Evolutionary conservation across 2,888 invertebrate genomes (phyloP).

Genomic region (Phanerotoma sp.): DNA sequence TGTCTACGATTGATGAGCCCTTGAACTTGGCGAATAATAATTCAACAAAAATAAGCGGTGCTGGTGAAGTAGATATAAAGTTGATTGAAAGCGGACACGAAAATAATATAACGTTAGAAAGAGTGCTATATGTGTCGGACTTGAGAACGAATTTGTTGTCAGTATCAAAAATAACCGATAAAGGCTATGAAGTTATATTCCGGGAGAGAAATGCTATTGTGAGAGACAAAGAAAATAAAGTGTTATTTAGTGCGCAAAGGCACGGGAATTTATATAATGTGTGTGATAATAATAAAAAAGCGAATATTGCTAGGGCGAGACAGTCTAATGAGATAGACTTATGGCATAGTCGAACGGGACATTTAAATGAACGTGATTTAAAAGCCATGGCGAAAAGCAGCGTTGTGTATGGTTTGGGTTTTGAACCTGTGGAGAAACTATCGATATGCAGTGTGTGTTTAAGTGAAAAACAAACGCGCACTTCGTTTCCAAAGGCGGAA

Average conservation of each 20-base stretch:
- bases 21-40: background rate
- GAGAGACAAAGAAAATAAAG: slow-evolving; percentile 10
- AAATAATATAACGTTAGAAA: slow-evolving; percentile 5
- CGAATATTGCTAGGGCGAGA: slow-evolving; percentile 10
- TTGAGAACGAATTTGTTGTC: slow-evolving; percentile 28
- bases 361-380: slow-evolving; percentile 27
- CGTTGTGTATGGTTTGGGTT: slow-evolving; percentile 18
- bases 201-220: slow-evolving; percentile 22
- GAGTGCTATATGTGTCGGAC: slow-evolving; percentile 16
- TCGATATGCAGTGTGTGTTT: slow-evolving; percentile 24
- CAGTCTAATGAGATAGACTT: slow-evolving; percentile 11
- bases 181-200: slow-evolving; percentile 18
- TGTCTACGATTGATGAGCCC: background rate
- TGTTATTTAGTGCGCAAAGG: slow-evolving; percentile 16
- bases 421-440: slow-evolving; percentile 15
- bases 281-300: background rate
- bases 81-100: background rate
- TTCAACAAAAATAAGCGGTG: background rate
- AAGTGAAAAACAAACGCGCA: slow-evolving; percentile 17
- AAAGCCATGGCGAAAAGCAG: slow-evolving; percentile 20
- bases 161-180: slow-evolving; percentile 27
- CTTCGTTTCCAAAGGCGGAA: slow-evolving; percentile 16
- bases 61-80: background rate
- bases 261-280: slow-evolving; percentile 23
- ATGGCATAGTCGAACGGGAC: slow-evolving; percentile 26